Percentiles rank a stretch among this genome's conserved stretches.
Evolutionary conservation across 2,888 invertebrate genomes (phyloP).

Genomic region (Agrilus mali): DNA sequence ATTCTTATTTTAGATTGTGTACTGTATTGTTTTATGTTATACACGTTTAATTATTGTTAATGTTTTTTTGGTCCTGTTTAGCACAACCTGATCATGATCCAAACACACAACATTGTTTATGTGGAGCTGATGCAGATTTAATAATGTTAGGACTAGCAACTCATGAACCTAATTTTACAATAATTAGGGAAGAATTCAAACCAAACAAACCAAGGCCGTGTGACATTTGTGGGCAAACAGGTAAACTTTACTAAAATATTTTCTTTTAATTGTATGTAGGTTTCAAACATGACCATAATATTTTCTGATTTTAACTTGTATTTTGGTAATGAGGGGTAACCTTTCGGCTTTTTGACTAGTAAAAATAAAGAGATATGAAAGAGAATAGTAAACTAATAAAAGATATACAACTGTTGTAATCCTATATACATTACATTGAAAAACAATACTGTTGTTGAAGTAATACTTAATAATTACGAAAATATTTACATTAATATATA

Average conservation of each 20-base stretch:
- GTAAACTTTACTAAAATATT: constrained; percentile 26
- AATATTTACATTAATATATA: no score
- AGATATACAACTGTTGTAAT: no score
- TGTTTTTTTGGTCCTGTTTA: constrained; percentile 22
- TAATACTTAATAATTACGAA: no score
- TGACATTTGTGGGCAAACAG: constrained; percentile 82
- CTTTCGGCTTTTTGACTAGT: no score
- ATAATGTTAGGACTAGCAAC: constrained; percentile 98
- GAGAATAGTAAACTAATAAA: no score
- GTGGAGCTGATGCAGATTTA: constrained; percentile 96
- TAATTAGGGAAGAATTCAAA: constrained; percentile 96
- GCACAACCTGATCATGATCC: constrained; percentile 93
- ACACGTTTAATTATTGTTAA: constrained; percentile 1
- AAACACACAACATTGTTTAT: constrained; percentile 93
- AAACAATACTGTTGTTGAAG: no score
- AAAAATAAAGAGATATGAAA: no score
- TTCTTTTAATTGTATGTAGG: background rate
- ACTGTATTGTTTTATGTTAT: background rate
- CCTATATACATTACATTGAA: no score
- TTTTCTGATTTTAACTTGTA: no score
- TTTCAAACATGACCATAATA: no score
- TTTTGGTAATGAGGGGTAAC: no score
- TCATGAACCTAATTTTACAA: constrained; percentile 98
- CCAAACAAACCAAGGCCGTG: constrained; percentile 94
- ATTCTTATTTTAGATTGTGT: constrained; percentile 1